phyloP scores from a whole-genome alignment of 1,140 invertebrate species.

The Heterodera schachtii region DNA sequence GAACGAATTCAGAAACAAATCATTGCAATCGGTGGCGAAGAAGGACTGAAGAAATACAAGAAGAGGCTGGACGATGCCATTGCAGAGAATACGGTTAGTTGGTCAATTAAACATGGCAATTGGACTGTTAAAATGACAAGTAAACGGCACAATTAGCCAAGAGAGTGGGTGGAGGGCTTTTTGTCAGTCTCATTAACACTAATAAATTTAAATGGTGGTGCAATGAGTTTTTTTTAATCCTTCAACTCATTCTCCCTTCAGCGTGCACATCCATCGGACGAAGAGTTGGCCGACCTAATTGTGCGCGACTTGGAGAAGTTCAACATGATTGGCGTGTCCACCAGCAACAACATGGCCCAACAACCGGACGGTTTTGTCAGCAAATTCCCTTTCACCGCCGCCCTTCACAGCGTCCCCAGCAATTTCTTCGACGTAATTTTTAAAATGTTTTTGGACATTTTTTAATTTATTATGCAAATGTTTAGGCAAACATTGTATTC shows the following conservation, averaged over 20 bases:
- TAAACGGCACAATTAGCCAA: too few species aligned
- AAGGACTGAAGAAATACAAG: constrained; percentile 74
- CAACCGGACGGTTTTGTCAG: constrained; percentile 16
- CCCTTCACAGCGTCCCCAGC: constrained; percentile 39
- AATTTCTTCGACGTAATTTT: constrained; percentile 44
- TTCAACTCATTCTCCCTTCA: neutral
- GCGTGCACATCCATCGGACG: constrained; percentile 14
- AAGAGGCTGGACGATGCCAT: constrained; percentile 74
- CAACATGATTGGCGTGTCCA: constrained; percentile 23
- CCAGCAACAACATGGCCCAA: constrained; percentile 22
- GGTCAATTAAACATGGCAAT: neutral
- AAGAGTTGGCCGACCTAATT: constrained; percentile 33
- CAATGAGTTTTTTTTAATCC: neutral
- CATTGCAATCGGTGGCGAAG: constrained; percentile 71
- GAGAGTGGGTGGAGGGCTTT: too few species aligned
- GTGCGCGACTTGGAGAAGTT: constrained; percentile 37
- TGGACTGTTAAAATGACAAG: neutral
- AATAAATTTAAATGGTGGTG: too few species aligned
- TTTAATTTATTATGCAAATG: constrained; percentile 15
- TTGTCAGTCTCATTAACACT: too few species aligned
- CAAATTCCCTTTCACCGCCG: constrained; percentile 34
- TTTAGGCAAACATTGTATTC: constrained; percentile 39
- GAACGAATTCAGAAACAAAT: constrained; percentile 73
- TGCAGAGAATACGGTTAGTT: constrained; percentile 76
- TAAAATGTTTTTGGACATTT: neutral